Evolutionary conservation across 2,888 invertebrate species (phyloP).

Genomic region (Allacma fusca): DNA sequence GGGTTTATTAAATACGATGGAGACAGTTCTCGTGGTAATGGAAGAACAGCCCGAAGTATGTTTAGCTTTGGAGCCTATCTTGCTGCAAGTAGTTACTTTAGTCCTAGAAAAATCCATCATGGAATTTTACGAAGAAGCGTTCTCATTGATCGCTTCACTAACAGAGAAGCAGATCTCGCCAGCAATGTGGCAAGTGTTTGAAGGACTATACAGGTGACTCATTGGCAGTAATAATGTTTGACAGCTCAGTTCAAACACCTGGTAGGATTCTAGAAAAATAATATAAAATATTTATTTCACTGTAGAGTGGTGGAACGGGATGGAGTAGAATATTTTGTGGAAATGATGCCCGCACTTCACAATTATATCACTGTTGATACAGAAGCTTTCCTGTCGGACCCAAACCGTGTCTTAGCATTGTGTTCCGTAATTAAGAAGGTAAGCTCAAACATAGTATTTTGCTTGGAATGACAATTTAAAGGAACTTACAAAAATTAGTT

Average conservation of each 20-base stretch:
- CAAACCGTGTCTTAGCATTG: slow-evolving; percentile 86
- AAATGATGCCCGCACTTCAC: slow-evolving; percentile 98
- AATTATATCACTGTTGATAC: slow-evolving; percentile 98
- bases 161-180: slow-evolving; percentile 87
- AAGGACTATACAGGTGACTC: slow-evolving; percentile 81
- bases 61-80: slow-evolving; percentile 87
- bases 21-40: slow-evolving; percentile 92
- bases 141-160: slow-evolving; percentile 89
- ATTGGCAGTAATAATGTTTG: too few relatives aligned
- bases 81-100: slow-evolving; percentile 81
- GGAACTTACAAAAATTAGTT: too few relatives aligned
- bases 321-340: slow-evolving; percentile 93
- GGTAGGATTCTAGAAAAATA: too few relatives aligned
- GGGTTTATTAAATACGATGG: slow-evolving; percentile 95
- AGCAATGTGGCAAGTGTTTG: slow-evolving; percentile 96
- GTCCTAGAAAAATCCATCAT: slow-evolving; percentile 77
- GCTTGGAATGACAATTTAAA: too few relatives aligned
- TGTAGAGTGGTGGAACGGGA: slow-evolving; percentile 84
- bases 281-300: too few relatives aligned
- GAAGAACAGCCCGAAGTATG: slow-evolving; percentile 85
- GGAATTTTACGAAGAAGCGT: slow-evolving; percentile 97
- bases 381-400: slow-evolving; percentile 88
- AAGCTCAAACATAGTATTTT: too few relatives aligned
- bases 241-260: too few relatives aligned
- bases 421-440: slow-evolving; percentile 94